Conservation (phyloP, 2,888 invertebrate species). For the Platynereis dumerilii region DNA sequence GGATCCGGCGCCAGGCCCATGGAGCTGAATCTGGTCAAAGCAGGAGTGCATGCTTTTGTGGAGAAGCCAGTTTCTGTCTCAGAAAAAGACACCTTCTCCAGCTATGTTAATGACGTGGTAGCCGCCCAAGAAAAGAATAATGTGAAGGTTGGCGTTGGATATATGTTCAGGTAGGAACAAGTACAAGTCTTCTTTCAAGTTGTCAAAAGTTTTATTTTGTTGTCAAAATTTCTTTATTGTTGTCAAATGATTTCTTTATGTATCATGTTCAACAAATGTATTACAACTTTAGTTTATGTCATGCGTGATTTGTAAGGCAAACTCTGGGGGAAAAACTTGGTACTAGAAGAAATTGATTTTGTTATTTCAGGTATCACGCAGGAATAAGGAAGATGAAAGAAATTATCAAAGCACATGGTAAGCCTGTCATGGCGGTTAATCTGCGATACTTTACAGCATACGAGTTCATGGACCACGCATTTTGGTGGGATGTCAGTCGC, state of each 20-base stretch:
- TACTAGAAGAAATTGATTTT: too few species aligned
- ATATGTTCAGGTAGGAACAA: conserved; percentile 35
- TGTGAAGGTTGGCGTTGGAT: conserved; percentile 26
- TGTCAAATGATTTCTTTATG: too few species aligned
- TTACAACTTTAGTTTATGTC: too few species aligned
- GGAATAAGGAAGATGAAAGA: conserved; percentile 29
- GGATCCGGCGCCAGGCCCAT: conserved; percentile 23
- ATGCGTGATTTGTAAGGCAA: too few species aligned
- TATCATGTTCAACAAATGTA: too few species aligned
- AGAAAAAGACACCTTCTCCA: conserved; percentile 11
- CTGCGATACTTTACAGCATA: conserved; percentile 25
- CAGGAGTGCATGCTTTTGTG: conserved; percentile 26
- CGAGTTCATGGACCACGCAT: conserved; percentile 9
- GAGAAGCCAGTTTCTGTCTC: conserved; percentile 30
- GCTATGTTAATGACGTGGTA: conserved; percentile 15
- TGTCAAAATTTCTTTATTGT: too few species aligned
- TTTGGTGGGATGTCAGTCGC: conserved; percentile 26
- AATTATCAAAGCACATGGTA: conserved; percentile 28
- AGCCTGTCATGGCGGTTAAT: conserved; percentile 30
- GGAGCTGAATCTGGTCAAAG: conserved; percentile 19
- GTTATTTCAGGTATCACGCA: conserved; percentile 27
- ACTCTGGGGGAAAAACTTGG: too few species aligned
- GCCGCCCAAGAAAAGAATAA: neutral
- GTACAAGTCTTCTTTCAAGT: too few species aligned
- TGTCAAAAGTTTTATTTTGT: too few species aligned